Conservation (phyloP, 92 coral and sea anemone species). For the Bergia sp. region DNA sequence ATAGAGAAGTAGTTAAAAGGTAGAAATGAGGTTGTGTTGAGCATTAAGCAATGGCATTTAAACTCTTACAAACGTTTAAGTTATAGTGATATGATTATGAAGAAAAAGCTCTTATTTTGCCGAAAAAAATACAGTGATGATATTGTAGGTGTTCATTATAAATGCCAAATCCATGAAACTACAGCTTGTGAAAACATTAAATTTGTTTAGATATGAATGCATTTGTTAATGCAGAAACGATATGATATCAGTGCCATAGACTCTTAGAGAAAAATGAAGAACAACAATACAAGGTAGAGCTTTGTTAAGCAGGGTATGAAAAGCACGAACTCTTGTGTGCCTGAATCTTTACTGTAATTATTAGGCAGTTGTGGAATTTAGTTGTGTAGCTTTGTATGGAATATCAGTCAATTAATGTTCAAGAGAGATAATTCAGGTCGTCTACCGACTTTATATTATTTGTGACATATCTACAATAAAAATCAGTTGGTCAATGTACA, state of each 20-base stretch:
- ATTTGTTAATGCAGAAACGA: background rate
- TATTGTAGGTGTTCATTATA: background rate
- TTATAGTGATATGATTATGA: background rate
- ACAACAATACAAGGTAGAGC: slow-evolving; percentile 4
- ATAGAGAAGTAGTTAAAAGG: background rate
- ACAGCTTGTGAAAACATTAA: background rate
- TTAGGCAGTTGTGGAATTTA: slow-evolving; percentile 35
- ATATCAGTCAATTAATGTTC: slow-evolving; percentile 45
- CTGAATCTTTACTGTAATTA: slow-evolving; percentile 25
- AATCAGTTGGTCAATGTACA: slow-evolving; percentile 79
- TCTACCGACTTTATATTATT: slow-evolving; percentile 87
- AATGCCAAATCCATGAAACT: background rate
- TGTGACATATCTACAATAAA: slow-evolving; percentile 90
- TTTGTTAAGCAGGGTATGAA: background rate
- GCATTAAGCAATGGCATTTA: slow-evolving; percentile 16
- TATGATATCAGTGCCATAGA: background rate
- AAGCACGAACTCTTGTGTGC: background rate
- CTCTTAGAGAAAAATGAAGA: background rate
- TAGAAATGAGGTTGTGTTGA: background rate
- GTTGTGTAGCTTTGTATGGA: slow-evolving; percentile 41
- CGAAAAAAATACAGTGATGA: background rate
- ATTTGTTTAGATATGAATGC: slow-evolving; percentile 4
- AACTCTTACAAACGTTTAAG: background rate
- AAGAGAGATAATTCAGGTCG: slow-evolving; percentile 74
- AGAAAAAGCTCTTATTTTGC: slow-evolving; percentile 14